Percentiles rank a stretch among this genome's conserved stretches.
Evolutionary conservation across 2,113 vertebrate genomes (phyloP).

Genomic region (Istiophorus platypterus): DNA sequence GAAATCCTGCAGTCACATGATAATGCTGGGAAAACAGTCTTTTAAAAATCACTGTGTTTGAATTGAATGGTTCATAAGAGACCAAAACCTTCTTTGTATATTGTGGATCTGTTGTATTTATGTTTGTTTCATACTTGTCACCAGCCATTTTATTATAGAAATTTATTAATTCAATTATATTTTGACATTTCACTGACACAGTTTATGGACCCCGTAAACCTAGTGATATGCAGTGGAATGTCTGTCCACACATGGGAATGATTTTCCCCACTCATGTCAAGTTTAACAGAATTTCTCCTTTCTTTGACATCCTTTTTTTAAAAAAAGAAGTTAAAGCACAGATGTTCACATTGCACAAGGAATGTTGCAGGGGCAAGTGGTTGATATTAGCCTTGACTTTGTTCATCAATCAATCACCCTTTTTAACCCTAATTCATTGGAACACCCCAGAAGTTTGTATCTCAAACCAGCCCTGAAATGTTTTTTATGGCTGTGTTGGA

Average conservation of each 20-base stretch:
- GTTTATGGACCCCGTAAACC: slow-evolving; percentile 27
- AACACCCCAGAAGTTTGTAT: not conserved
- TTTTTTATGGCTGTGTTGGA: slow-evolving; percentile 13
- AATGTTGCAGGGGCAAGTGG: not conserved
- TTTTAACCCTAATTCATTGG: slow-evolving; percentile 7
- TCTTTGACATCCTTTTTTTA: not conserved
- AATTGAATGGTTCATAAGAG: slow-evolving; percentile 12
- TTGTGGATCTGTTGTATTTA: slow-evolving; percentile 43
- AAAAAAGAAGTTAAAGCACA: slow-evolving; percentile 23
- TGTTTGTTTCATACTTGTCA: slow-evolving; percentile 34
- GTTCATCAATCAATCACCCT: slow-evolving; percentile 27
- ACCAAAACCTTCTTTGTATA: slow-evolving; percentile 49
- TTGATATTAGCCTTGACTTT: slow-evolving; percentile 39
- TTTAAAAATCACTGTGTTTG: slow-evolving; percentile 26
- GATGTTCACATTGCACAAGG: slow-evolving; percentile 26
- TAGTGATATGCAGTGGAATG: slow-evolving; percentile 26
- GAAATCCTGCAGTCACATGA: not conserved
- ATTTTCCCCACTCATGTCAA: not conserved
- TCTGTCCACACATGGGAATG: slow-evolving; percentile 22
- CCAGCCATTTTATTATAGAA: slow-evolving; percentile 18
- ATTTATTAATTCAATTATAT: slow-evolving; percentile 2
- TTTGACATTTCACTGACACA: not conserved
- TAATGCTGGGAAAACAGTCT: slow-evolving; percentile 30
- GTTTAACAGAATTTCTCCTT: slow-evolving; percentile 26
- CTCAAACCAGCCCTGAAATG: not conserved